Percentiles rank a stretch among this genome's conserved stretches.
These are phyloP conservation scores for Electrona antarctica DNA, from an alignment of 2,113 vertebrate species.

Conservation along the genomic window DNA sequence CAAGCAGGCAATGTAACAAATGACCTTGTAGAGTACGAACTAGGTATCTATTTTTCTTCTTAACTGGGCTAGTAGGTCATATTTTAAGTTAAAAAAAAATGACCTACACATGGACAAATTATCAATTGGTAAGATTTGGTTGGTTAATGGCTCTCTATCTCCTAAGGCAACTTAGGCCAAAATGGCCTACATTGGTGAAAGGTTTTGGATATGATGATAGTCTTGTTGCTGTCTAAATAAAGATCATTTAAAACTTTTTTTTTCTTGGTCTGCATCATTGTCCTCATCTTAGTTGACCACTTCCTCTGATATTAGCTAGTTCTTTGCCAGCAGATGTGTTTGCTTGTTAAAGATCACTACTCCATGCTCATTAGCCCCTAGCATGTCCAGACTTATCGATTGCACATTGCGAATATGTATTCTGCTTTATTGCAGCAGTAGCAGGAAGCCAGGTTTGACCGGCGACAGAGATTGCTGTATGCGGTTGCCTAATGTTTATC, in stretches of 20 bases:
- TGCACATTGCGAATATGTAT: slow-evolving; percentile 13
- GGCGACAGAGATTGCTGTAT: slow-evolving; percentile 3
- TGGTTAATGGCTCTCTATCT: background rate
- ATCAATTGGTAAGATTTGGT: no score
- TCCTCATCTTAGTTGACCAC: background rate
- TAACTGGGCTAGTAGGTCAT: no score
- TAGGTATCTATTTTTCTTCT: no score
- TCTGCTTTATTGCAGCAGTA: slow-evolving; percentile 31
- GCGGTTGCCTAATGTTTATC: slow-evolving; percentile 5
- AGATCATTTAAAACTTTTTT: background rate
- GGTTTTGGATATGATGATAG: background rate
- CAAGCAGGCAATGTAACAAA: no score
- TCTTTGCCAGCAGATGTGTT: slow-evolving; percentile 5
- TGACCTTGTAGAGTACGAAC: no score
- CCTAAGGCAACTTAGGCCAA: background rate
- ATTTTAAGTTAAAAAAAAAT: no score
- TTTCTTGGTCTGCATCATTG: background rate
- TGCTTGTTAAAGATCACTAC: slow-evolving; percentile 5
- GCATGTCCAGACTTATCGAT: slow-evolving; percentile 26
- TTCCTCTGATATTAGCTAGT: background rate
- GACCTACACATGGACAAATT: no score
- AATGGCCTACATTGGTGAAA: background rate
- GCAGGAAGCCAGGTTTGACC: background rate
- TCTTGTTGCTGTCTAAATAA: background rate
- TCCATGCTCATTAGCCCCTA: slow-evolving; percentile 3